These are phyloP conservation scores for Chrysomallon squamiferum DNA, from an alignment of 1,140 invertebrate species.

Conservation along the genomic window DNA sequence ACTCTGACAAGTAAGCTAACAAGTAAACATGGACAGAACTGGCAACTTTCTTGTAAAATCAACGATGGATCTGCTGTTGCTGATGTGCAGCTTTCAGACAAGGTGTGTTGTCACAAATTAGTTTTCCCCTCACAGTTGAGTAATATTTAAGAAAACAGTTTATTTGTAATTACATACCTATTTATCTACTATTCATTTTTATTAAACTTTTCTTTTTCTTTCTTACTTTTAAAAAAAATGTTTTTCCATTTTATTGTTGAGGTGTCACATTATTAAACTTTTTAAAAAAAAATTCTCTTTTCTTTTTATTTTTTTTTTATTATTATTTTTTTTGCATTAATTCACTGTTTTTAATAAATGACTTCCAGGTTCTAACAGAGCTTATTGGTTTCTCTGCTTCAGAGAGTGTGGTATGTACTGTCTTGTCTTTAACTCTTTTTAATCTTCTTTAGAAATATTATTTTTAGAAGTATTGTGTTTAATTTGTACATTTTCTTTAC, in stretches of 20 bases:
- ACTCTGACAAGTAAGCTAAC: constrained; percentile 34
- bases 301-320: too few relatives aligned
- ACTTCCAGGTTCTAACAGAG: constrained; percentile 24
- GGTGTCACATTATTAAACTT: not conserved
- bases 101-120: constrained; percentile 22
- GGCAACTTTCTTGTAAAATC: constrained; percentile 50
- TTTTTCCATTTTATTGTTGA: not conserved
- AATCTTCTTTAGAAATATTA: too few relatives aligned
- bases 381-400: constrained; percentile 33
- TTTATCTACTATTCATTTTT: too few relatives aligned
- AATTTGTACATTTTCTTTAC: too few relatives aligned
- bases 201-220: too few relatives aligned
- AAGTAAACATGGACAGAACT: constrained; percentile 22
- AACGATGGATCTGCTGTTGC: constrained; percentile 52
- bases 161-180: not conserved
- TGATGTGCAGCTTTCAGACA: constrained; percentile 44
- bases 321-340: not conserved
- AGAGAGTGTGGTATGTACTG: constrained; percentile 12
- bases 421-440: not conserved
- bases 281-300: too few relatives aligned
- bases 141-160: not conserved
- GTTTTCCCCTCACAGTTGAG: not conserved
- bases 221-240: not conserved
- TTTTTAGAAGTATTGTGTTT: too few relatives aligned
- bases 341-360: too few relatives aligned